Percentiles rank a stretch among this genome's conserved stretches.
Evolutionary conservation across 2,888 invertebrate genomes (phyloP).

Genomic region (Acanthacorydalis orientalis): DNA sequence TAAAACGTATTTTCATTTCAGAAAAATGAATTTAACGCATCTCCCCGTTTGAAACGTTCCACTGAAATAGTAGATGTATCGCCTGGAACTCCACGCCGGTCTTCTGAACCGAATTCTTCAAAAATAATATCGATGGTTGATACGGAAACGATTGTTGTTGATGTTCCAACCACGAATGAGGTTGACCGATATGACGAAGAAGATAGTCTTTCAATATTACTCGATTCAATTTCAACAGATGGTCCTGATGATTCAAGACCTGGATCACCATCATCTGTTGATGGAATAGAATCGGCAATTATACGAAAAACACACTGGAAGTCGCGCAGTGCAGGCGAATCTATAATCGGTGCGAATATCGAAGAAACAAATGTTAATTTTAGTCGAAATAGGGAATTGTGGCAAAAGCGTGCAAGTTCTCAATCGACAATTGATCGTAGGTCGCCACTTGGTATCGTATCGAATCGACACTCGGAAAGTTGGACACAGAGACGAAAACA

Average conservation of each 20-base stretch:
- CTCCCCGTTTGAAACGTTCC: constrained; percentile 1
- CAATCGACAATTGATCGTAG: constrained; percentile 21
- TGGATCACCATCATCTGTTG: not conserved
- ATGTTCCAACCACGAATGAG: too few species aligned
- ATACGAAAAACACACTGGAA: constrained; percentile 21
- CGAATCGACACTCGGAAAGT: constrained; percentile 23
- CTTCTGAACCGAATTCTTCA: not conserved
- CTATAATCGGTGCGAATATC: too few species aligned
- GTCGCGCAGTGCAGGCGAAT: constrained; percentile 30
- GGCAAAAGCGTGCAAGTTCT: constrained; percentile 41
- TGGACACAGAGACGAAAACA: constrained; percentile 30
- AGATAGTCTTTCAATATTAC: constrained; percentile 14
- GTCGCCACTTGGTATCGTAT: constrained; percentile 18
- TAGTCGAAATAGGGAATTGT: constrained; percentile 36
- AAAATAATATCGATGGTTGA: not conserved
- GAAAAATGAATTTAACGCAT: not conserved
- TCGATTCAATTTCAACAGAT: constrained; percentile 12
- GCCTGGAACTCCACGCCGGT: too few species aligned
- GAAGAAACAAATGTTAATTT: constrained; percentile 28
- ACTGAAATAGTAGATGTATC: not conserved
- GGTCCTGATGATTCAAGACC: constrained; percentile 6
- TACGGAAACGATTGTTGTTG: not conserved
- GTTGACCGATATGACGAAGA: not conserved
- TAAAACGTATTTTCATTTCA: not conserved
- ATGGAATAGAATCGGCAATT: not conserved